These are phyloP conservation scores for Drosophila aldrichi DNA, from an alignment of 2,888 invertebrate species.

Conservation along the genomic window DNA sequence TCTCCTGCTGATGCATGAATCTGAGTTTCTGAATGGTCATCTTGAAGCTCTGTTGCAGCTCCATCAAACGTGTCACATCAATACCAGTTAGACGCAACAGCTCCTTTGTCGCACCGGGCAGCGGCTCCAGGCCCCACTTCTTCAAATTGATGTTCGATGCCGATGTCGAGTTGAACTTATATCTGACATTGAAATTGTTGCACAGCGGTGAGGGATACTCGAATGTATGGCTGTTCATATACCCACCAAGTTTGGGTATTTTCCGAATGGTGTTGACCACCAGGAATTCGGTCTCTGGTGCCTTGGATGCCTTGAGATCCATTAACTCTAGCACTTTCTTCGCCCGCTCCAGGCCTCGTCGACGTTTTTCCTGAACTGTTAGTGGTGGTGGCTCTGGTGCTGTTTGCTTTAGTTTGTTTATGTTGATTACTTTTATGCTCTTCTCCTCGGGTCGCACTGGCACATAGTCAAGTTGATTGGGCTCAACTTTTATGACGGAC, in stretches of 20 bases:
- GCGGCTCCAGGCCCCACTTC: slow-evolving; percentile 55
- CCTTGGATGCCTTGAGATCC: not conserved
- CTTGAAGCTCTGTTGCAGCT: slow-evolving; percentile 38
- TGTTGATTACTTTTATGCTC: slow-evolving; percentile 15
- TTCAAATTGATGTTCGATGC: slow-evolving; percentile 35
- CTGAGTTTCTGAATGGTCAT: slow-evolving; percentile 42
- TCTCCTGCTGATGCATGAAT: not conserved
- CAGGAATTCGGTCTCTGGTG: slow-evolving; percentile 37
- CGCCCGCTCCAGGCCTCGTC: slow-evolving; percentile 41
- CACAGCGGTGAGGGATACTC: slow-evolving; percentile 63
- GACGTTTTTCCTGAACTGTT: slow-evolving; percentile 41
- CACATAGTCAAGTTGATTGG: slow-evolving; percentile 10
- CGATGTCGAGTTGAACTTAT: slow-evolving; percentile 60
- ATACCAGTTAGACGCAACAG: slow-evolving; percentile 59
- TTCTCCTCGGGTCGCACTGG: slow-evolving; percentile 22
- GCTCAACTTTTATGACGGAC: slow-evolving; percentile 3
- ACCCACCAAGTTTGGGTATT: slow-evolving; percentile 32
- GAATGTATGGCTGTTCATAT: slow-evolving; percentile 26
- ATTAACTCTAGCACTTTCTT: slow-evolving; percentile 27
- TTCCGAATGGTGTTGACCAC: slow-evolving; percentile 57
- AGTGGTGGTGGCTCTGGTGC: not conserved
- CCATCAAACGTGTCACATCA: slow-evolving; percentile 36
- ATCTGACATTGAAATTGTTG: slow-evolving; percentile 61
- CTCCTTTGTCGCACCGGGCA: slow-evolving; percentile 41
- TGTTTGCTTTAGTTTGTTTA: slow-evolving; percentile 13